Evolutionary conservation across 2,888 invertebrate species (phyloP), one percentile per base, ranked within the genome.

Genomic region (Rapana venosa): DNA sequence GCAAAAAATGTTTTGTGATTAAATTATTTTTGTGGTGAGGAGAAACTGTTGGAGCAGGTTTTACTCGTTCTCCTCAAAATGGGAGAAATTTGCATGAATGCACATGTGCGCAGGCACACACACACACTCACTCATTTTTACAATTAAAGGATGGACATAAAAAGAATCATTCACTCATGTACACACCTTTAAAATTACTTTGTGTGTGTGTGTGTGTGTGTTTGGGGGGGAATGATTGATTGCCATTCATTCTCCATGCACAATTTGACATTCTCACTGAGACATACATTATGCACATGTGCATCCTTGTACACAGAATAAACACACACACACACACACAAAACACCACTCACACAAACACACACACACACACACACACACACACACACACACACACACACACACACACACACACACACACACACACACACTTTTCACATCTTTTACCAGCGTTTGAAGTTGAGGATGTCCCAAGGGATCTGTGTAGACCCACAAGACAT

Each of bases 131-230:
- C 81, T 47, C 36, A 26, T 47, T 26, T 83, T 83, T 83, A 83
- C 81, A 83, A 26, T 83, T 83, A 83, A 0, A 26, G 81, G 81
- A 83, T 83, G 81, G 81, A 83, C 81, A 83, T 83, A 5, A 47
- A 1, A 35, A 81, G 26, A 20, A 22, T 22, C 26, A 83, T 22
- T 36, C 47, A 36, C 47, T 6, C 47, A 47, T 47, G 11, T 83
- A 22, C 81, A 83, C 13, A 47, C 81, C 22, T 36, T 79, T 2
- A 79, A 79, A n/a, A 77, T 66, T 66, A 66, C 13, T 13, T 6
- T 5, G 47, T 2, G 8, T 47, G 47, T 47, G 8, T 8, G 8
- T 47, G 2, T 8, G 2, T 2, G 47, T 47, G 8, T 2, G 47
- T 2, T 47, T 47, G 8, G 47, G 47, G 47, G 2, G 2, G 8